Percentiles rank a stretch among this genome's conserved stretches.
These are phyloP conservation scores for Drosophila bifasciata DNA, from an alignment of 1,140 invertebrate species.

Conservation along the genomic window DNA sequence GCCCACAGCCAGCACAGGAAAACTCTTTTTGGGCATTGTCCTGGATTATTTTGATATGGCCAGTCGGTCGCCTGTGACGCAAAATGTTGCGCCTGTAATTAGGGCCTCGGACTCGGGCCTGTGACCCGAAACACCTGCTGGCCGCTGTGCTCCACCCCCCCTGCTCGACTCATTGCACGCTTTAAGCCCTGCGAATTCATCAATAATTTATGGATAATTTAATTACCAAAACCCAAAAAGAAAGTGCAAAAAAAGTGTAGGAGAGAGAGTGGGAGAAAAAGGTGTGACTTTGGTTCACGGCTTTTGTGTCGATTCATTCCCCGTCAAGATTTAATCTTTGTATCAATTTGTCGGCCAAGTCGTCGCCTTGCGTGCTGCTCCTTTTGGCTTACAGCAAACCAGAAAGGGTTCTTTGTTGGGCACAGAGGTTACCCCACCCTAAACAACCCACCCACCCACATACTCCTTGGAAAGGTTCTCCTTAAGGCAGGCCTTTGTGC, in stretches of 20 bases:
- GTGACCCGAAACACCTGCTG: conserved; percentile 47
- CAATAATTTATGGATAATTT: conserved; percentile 62
- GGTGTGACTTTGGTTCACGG: neutral
- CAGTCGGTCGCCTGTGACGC: neutral
- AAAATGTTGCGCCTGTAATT: conserved; percentile 38
- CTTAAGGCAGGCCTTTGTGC: conserved; percentile 40
- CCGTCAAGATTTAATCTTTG: conserved; percentile 64
- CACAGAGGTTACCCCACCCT: conserved; percentile 7
- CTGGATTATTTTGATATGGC: conserved; percentile 23
- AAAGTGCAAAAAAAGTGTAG: neutral
- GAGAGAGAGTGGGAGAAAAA: no score
- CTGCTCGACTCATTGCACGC: neutral
- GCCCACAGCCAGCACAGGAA: conserved; percentile 31
- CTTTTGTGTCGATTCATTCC: conserved; percentile 34
- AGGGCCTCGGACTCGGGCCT: conserved; percentile 22
- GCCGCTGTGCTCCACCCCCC: no score
- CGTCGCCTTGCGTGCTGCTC: conserved; percentile 52
- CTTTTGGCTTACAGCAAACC: neutral
- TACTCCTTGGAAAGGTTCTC: neutral
- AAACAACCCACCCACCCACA: neutral
- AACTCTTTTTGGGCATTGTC: conserved; percentile 32
- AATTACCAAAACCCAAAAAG: conserved; percentile 39
- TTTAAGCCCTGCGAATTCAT: conserved; percentile 5
- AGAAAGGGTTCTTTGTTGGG: conserved; percentile 40
- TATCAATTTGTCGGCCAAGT: conserved; percentile 74